These are phyloP conservation scores for Falco columbarius DNA, from an alignment of 2,797 vertebrate species.

Conservation along the genomic window DNA sequence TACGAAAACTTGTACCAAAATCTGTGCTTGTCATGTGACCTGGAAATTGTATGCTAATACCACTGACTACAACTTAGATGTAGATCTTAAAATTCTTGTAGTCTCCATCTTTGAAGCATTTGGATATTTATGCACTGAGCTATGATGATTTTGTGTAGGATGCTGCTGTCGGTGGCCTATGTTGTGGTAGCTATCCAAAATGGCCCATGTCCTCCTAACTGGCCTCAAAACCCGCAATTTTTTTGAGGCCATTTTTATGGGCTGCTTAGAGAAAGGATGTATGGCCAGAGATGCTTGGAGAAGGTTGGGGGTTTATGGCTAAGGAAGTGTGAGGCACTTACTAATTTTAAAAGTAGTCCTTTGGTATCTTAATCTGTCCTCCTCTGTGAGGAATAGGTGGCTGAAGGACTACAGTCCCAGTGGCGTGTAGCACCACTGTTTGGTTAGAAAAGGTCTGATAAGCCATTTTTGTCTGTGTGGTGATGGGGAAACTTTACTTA, in stretches of 20 bases:
- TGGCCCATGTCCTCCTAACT: neutral
- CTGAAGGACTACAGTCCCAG: neutral
- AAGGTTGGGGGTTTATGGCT: neutral
- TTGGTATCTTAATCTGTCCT: neutral
- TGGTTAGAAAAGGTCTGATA: neutral
- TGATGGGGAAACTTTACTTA: neutral
- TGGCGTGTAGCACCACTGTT: neutral
- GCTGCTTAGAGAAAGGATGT: neutral
- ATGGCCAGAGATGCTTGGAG: neutral
- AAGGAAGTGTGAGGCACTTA: neutral
- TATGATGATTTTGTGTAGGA: neutral
- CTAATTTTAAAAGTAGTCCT: neutral
- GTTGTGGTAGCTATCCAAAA: neutral
- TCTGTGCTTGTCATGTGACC: neutral
- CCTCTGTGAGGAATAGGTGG: neutral
- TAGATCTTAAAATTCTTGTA: neutral
- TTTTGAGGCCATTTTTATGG: neutral
- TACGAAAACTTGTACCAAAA: neutral
- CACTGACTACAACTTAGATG: neutral
- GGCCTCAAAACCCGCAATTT: neutral
- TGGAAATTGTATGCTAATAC: neutral
- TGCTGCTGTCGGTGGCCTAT: neutral
- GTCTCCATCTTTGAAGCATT: neutral
- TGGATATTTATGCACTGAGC: neutral
- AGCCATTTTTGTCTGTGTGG: neutral